Percentiles rank a stretch among this genome's conserved stretches.
Evolutionary conservation across 2,888 invertebrate species (phyloP).

Genomic region (Lamellibrachia columna): DNA sequence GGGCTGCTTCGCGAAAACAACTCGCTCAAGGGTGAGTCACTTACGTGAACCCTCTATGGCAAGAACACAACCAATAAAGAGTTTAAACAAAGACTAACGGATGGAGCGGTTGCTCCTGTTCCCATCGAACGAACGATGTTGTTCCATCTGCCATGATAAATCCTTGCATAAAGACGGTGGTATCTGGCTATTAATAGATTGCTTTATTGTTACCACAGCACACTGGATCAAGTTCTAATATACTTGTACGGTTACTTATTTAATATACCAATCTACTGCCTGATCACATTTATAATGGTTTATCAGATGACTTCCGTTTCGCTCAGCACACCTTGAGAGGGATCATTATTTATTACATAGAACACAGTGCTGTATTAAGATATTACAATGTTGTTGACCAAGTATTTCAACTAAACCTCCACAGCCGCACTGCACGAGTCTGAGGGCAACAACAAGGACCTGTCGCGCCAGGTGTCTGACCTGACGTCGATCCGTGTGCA

Average conservation of each 20-base stretch:
- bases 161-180: too few relatives aligned
- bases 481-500: constrained; percentile 89
- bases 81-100: too few relatives aligned
- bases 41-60: neutral
- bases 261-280: neutral
- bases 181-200: too few relatives aligned
- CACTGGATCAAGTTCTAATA: too few relatives aligned
- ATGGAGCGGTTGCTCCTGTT: too few relatives aligned
- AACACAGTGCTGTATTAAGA: too few relatives aligned
- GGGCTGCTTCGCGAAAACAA: constrained; percentile 98
- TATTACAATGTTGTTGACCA: neutral
- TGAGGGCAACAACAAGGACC: constrained; percentile 90
- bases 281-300: neutral
- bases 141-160: neutral
- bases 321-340: neutral
- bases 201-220: neutral
- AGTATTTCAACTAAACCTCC: constrained; percentile 74
- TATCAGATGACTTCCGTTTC: neutral
- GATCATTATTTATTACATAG: too few relatives aligned
- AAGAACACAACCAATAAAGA: neutral
- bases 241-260: neutral
- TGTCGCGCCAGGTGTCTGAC: constrained; percentile 92
- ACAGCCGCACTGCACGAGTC: constrained; percentile 95
- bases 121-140: neutral
- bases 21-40: constrained; percentile 89